Conservation (phyloP, 1,140 invertebrate genomes). For the Latrodectus geometricus region DNA sequence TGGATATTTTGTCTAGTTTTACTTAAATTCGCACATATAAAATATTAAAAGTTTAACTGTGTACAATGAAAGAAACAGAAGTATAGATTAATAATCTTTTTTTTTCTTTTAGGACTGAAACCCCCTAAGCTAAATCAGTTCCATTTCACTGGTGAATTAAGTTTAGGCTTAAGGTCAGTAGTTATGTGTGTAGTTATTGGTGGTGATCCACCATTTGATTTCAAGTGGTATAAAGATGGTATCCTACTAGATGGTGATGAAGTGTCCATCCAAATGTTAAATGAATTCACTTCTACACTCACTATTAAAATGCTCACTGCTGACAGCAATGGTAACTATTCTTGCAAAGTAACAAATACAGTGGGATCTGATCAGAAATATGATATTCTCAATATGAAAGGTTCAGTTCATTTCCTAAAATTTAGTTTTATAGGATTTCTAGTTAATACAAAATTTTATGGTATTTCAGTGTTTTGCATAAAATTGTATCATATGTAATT, state of each 20-base stretch:
- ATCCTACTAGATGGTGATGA: neutral
- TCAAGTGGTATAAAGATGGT: slow-evolving; percentile 52
- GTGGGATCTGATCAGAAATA: slow-evolving; percentile 45
- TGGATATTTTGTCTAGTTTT: too few relatives aligned
- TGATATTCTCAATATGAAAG: slow-evolving; percentile 60
- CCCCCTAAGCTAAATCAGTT: slow-evolving; percentile 55
- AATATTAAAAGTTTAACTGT: too few relatives aligned
- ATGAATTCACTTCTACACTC: slow-evolving; percentile 67
- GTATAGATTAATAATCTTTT: too few relatives aligned
- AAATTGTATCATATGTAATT: too few relatives aligned
- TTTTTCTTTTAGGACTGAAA: neutral
- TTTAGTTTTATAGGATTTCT: too few relatives aligned
- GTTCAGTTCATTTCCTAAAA: slow-evolving; percentile 13
- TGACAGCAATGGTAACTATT: slow-evolving; percentile 63
- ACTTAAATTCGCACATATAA: too few relatives aligned
- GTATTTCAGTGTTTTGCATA: too few relatives aligned
- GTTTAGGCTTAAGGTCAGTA: slow-evolving; percentile 76
- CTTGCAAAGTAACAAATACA: slow-evolving; percentile 61
- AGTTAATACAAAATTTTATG: too few relatives aligned
- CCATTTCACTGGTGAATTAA: slow-evolving; percentile 71
- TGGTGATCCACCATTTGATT: slow-evolving; percentile 63
- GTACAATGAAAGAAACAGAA: too few relatives aligned
- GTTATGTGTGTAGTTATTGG: slow-evolving; percentile 69
- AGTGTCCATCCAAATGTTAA: slow-evolving; percentile 26
- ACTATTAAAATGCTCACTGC: slow-evolving; percentile 32